Percentiles rank a stretch among this genome's conserved stretches.
Evolutionary conservation across 2,888 invertebrate genomes (phyloP).

Genomic region (Ormyrus rosae): DNA sequence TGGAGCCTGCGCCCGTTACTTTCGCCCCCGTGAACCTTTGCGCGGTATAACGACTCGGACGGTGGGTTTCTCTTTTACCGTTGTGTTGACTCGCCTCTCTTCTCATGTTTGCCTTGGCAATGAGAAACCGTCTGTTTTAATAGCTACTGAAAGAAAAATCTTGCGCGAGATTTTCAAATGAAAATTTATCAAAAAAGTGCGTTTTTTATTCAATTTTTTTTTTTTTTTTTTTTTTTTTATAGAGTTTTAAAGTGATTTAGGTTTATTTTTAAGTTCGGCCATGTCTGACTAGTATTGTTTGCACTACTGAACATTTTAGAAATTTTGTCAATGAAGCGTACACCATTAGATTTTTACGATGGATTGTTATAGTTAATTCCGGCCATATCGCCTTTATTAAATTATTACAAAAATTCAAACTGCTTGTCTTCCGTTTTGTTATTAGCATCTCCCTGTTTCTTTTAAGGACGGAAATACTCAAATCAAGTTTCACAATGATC

Average conservation of each 20-base stretch:
- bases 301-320: too few relatives aligned
- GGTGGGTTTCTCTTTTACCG: conserved; percentile 12
- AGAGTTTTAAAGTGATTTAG: too few relatives aligned
- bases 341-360: too few relatives aligned
- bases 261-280: too few relatives aligned
- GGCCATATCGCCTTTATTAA: background rate
- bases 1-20: conserved; percentile 64
- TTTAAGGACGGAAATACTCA: background rate
- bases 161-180: too few relatives aligned
- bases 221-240: too few relatives aligned
- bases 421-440: background rate
- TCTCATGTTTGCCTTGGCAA: background rate
- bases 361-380: background rate
- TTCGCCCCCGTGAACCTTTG: conserved; percentile 4
- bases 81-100: background rate
- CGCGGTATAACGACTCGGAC: conserved; percentile 39
- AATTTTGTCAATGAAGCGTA: too few relatives aligned
- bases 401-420: background rate
- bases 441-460: background rate
- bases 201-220: too few relatives aligned
- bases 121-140: background rate
- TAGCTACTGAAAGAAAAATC: too few relatives aligned
- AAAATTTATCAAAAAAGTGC: too few relatives aligned
- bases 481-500: conserved; percentile 3
- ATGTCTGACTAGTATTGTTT: too few relatives aligned